These are phyloP conservation scores for Rhinoderma darwinii DNA, from an alignment of 2,113 vertebrate species.

Conservation along the genomic window DNA sequence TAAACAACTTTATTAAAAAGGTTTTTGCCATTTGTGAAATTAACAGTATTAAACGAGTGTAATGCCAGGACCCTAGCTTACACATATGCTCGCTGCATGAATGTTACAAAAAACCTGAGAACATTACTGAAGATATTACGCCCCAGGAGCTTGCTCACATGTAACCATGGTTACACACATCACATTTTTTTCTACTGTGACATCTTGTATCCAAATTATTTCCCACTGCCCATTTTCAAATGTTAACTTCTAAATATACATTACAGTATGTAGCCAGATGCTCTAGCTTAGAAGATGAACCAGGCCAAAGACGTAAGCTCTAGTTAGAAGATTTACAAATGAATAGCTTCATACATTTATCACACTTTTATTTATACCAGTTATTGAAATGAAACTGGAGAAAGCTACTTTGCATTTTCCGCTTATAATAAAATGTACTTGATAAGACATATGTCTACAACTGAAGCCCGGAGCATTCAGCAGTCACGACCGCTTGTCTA, in stretches of 20 bases:
- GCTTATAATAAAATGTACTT: neutral
- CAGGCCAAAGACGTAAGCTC: neutral
- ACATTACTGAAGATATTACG: neutral
- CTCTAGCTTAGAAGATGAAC: too few relatives aligned
- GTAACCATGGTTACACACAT: neutral
- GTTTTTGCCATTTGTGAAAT: neutral
- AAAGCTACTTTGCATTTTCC: neutral
- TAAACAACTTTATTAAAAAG: neutral
- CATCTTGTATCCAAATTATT: conserved; percentile 3
- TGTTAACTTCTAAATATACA: neutral
- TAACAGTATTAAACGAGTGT: neutral
- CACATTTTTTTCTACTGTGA: neutral
- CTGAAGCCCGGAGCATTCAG: too few relatives aligned
- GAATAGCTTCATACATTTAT: neutral
- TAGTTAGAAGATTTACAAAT: neutral
- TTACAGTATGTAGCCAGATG: neutral
- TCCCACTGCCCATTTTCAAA: neutral
- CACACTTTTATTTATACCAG: neutral
- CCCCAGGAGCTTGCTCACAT: neutral
- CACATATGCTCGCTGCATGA: conserved; percentile 14
- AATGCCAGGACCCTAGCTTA: neutral
- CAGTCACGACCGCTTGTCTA: neutral
- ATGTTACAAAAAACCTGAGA: neutral
- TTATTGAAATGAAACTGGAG: neutral
- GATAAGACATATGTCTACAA: neutral